These are phyloP conservation scores for Percina caprodes DNA, from an alignment of 2,113 vertebrate species.

Conservation along the genomic window DNA sequence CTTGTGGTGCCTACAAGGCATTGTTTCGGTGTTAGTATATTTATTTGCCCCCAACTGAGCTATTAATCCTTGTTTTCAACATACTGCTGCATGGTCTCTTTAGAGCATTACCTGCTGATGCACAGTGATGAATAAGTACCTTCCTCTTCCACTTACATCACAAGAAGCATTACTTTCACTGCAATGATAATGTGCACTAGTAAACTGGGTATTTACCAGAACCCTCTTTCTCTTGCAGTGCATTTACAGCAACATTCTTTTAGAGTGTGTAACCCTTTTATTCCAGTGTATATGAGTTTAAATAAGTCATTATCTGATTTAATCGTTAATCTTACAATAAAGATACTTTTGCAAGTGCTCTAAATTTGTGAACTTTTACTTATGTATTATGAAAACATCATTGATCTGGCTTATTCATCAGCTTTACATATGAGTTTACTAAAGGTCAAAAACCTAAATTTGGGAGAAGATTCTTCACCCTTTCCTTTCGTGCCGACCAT, in stretches of 20 bases:
- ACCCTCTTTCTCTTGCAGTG: background rate
- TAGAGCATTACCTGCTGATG: constrained; percentile 34
- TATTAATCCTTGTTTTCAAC: constrained; percentile 53
- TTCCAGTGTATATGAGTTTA: background rate
- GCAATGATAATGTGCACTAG: background rate
- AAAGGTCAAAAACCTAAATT: constrained; percentile 1
- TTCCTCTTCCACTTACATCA: constrained; percentile 17
- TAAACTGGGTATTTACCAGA: constrained; percentile 12
- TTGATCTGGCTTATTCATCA: background rate
- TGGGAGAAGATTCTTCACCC: background rate
- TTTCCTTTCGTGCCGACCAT: background rate
- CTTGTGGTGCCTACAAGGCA: constrained; percentile 8
- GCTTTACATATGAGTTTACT: background rate
- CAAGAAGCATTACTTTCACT: constrained; percentile 38
- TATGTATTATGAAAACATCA: background rate
- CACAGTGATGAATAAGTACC: constrained; percentile 42
- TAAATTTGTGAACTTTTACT: background rate
- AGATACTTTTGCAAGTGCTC: background rate
- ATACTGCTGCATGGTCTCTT: constrained; percentile 28
- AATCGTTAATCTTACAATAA: background rate
- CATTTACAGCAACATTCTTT: background rate
- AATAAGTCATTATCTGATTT: background rate
- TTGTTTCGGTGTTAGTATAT: constrained; percentile 18
- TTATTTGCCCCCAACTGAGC: constrained; percentile 29
- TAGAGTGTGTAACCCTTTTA: background rate